These are phyloP conservation scores for Pygmarrhopalites habei DNA, from an alignment of 1,140 invertebrate genomes.

Conservation along the genomic window DNA sequence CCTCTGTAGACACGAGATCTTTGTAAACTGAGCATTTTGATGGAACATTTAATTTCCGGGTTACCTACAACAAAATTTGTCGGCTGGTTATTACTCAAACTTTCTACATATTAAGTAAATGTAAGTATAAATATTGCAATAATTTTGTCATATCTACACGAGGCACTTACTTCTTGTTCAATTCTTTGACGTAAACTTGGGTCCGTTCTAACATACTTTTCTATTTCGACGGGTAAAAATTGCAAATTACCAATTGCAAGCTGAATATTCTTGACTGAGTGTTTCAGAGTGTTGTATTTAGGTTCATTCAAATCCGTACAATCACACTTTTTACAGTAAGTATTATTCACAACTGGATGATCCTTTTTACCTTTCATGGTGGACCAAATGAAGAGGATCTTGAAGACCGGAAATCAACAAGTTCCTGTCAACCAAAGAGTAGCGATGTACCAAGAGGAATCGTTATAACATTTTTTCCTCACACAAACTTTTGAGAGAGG, in stretches of 20 bases:
- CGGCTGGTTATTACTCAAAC: background rate
- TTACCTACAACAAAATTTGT: background rate
- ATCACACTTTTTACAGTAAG: too few relatives aligned
- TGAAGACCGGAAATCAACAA: too few relatives aligned
- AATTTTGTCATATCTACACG: too few relatives aligned
- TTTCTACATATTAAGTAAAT: background rate
- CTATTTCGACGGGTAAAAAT: background rate
- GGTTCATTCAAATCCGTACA: constrained; percentile 7
- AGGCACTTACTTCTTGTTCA: background rate
- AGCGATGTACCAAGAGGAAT: too few relatives aligned
- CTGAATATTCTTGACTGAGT: background rate
- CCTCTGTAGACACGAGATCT: background rate
- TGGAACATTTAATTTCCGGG: background rate
- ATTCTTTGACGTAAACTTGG: background rate
- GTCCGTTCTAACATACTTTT: background rate
- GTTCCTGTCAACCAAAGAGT: too few relatives aligned
- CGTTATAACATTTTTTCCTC: too few relatives aligned
- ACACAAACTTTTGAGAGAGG: too few relatives aligned
- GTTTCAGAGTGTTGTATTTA: background rate
- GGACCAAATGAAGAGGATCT: too few relatives aligned
- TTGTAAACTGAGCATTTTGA: background rate
- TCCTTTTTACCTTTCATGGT: too few relatives aligned
- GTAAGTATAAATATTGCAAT: background rate
- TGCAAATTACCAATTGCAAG: background rate
- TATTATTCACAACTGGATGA: too few relatives aligned